A percentile compares a stretch with the other conserved stretches of the same genome.
Evolutionary conservation across 1,140 invertebrate species (phyloP).

Genomic region (Orussus abietinus): DNA sequence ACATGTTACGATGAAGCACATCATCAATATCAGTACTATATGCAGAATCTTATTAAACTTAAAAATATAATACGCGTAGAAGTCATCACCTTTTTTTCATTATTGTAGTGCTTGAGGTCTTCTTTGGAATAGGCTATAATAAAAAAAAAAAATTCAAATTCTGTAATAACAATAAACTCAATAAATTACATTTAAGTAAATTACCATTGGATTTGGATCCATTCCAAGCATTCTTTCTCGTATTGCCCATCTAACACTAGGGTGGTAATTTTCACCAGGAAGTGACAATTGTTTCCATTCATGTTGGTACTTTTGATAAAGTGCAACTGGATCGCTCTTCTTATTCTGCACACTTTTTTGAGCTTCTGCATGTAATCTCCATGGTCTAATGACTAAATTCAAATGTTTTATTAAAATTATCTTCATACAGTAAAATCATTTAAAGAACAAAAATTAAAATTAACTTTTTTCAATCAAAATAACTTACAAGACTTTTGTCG

Average conservation of each 20-base stretch:
- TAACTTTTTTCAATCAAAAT: conserved; percentile 1
- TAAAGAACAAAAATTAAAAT: conserved; percentile 1
- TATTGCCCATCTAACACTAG: conserved; percentile 61
- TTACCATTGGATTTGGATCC: conserved; percentile 44
- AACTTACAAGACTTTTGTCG: conserved; percentile 39
- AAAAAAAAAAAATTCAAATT: conserved; percentile 15
- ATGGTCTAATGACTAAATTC: conserved; percentile 53
- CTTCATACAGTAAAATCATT: conserved; percentile 5
- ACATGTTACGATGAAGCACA: too few species aligned
- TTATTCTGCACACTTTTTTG: conserved; percentile 25
- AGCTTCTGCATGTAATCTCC: conserved; percentile 37
- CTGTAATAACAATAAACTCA: too few species aligned
- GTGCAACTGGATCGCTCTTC: conserved; percentile 66
- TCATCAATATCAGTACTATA: too few species aligned
- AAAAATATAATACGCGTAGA: too few species aligned
- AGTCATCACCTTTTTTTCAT: conserved; percentile 26
- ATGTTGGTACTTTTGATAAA: conserved; percentile 72
- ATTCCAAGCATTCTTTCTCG: conserved; percentile 57
- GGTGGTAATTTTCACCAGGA: conserved; percentile 63
- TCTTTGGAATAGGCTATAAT: conserved; percentile 35
- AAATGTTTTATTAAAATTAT: neutral
- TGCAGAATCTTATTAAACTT: too few species aligned
- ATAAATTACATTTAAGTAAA: conserved; percentile 1
- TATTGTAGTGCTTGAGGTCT: conserved; percentile 22
- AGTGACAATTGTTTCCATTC: conserved; percentile 70